Base-by-base conservation (phyloP, 2,888 invertebrate species). In the Lasioglossum marginatum region DNA sequence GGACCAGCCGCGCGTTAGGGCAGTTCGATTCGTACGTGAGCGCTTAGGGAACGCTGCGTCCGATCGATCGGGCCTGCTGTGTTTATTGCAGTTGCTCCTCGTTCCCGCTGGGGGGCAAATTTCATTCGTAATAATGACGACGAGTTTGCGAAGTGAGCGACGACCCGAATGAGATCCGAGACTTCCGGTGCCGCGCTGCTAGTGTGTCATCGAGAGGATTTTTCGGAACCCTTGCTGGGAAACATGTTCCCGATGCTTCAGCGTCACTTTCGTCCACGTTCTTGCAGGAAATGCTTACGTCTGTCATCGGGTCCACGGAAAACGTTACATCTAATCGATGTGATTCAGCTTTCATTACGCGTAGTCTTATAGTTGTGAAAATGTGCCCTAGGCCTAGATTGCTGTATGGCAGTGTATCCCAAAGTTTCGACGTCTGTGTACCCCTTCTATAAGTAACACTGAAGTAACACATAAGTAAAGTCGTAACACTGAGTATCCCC, bases 1-100 rank as follows among this genome's bases (percentile, higher is more conserved):
- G 79, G 43, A 71, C 78, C 78, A 43, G 57, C 34, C 40, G 8
- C 23, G 71, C 71, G 40, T 78, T 78, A 52, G 40, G 70, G 71
- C 31, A 60, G 78, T 31, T 78, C 40, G 40, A 71, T 19, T 57
- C 31, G 70, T 37, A 71, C 78, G 40, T 43, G 57, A 78, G 31
- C 40, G 68, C n/a, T 48, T 12, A 10, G 43, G 68, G 66, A 66
- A 16, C 37, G 19, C 4, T 19, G 68, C 19, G 16, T 19, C 48
- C 37, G 37, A 43, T 71, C 70, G 71, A 78, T 78, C 57, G 40
- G 37, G 23, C 23, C 14, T 4, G 57, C 52, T 57, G 27, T 27
- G 31, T 70, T 70, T 78, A 23, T 48, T 71, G 27, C 40, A n/a
- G 5, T 31, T 12, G 31, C 66, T 66, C 19, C 34, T 66, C 66